phyloP scores from a whole-genome alignment of 2,113 vertebrate species.

The Percopsis transmontana region DNA sequence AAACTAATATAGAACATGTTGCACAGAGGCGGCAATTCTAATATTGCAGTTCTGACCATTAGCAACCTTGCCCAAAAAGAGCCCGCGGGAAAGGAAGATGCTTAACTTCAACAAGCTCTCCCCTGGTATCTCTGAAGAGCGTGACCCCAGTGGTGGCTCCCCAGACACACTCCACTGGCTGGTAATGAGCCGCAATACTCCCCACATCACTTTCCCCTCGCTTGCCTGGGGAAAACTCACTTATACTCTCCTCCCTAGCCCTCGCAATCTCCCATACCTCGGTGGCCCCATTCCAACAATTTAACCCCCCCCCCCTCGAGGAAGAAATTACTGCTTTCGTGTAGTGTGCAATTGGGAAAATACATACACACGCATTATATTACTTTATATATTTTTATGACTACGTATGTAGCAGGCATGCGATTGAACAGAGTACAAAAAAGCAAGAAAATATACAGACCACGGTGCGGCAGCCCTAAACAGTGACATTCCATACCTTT shows the following conservation, averaged over 20 bases:
- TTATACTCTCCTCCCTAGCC: not conserved
- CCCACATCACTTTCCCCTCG: conserved; percentile 13
- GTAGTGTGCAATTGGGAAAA: not conserved
- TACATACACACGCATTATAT: not conserved
- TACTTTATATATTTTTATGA: no score
- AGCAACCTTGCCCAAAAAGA: not conserved
- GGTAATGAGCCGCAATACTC: conserved; percentile 40
- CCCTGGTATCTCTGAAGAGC: conserved; percentile 21
- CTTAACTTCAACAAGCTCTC: conserved; percentile 25
- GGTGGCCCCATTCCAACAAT: conserved; percentile 1
- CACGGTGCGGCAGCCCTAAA: no score
- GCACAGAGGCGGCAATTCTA: no score
- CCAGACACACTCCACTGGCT: conserved; percentile 29
- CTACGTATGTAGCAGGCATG: no score
- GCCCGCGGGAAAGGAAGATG: not conserved
- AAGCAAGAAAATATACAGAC: no score
- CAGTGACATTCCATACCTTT: no score
- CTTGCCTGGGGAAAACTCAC: conserved; percentile 15
- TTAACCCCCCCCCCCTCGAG: not conserved
- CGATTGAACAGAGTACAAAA: no score
- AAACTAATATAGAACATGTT: not conserved
- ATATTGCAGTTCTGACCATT: no score
- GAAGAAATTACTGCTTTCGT: not conserved
- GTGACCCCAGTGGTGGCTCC: conserved; percentile 33
- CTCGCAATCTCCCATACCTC: not conserved